Evolutionary conservation across 1,140 invertebrate species (phyloP).

Genomic region (Drosophila sulfurigaster): DNA sequence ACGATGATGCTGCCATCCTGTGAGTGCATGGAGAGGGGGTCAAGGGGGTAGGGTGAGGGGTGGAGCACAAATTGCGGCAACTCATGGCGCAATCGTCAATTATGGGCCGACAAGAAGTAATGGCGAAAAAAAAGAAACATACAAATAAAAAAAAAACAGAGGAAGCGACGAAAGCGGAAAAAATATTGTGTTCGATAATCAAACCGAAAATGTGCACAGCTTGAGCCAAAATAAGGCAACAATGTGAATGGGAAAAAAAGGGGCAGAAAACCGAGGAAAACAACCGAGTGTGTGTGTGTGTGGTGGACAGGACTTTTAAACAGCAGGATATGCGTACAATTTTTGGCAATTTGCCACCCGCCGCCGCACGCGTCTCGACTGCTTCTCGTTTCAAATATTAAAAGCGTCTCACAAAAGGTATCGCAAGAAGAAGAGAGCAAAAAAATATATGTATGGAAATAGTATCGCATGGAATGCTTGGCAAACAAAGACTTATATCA

Average conservation of each 20-base stretch:
- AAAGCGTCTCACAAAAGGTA: background rate
- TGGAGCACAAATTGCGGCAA: conserved; percentile 66
- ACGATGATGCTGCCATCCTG: conserved; percentile 9
- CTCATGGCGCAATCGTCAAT: conserved; percentile 81
- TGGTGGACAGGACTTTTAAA: conserved; percentile 68
- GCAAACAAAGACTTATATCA: background rate
- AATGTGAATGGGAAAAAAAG: conserved; percentile 61
- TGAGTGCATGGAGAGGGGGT: background rate
- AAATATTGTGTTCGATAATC: conserved; percentile 83
- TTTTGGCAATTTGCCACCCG: conserved; percentile 82
- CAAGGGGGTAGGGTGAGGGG: background rate
- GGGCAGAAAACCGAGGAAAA: conserved; percentile 64
- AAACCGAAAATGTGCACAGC: conserved; percentile 83
- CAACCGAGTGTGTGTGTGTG: background rate
- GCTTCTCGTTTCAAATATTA: background rate
- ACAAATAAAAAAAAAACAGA: conserved; percentile 10
- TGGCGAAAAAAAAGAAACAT: conserved; percentile 19
- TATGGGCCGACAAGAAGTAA: conserved; percentile 74
- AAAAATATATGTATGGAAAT: background rate
- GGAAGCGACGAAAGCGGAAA: conserved; percentile 68
- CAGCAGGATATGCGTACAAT: conserved; percentile 81
- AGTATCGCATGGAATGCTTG: background rate
- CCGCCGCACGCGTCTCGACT: conserved; percentile 65
- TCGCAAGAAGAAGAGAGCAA: background rate
- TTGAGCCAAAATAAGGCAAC: conserved; percentile 74